These are phyloP conservation scores for Bellardia pandia DNA, from an alignment of 2,888 invertebrate species.

Conservation along the genomic window DNA sequence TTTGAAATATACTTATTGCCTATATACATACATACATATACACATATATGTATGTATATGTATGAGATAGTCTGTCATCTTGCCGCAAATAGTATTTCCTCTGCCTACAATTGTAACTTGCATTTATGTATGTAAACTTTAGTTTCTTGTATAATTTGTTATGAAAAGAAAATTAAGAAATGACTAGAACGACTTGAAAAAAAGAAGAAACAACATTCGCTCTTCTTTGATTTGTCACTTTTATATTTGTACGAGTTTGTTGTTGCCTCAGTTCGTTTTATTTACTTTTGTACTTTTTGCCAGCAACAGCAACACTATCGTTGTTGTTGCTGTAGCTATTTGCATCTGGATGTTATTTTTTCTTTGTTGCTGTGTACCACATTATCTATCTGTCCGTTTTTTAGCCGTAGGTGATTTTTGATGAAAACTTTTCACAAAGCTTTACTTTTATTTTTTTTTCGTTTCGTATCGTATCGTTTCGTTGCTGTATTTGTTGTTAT, in stretches of 20 bases:
- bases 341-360: constrained; percentile 11
- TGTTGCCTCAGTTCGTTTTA: constrained; percentile 17
- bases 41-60: too few relatives aligned
- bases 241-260: constrained; percentile 9
- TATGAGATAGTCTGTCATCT: too few relatives aligned
- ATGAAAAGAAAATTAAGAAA: constrained; percentile 10
- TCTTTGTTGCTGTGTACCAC: constrained; percentile 16
- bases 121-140: constrained; percentile 1
- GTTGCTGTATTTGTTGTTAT: constrained; percentile 29
- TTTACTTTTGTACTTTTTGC: constrained; percentile 15
- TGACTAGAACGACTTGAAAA: not conserved
- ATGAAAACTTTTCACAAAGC: constrained; percentile 79
- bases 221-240: constrained; percentile 81
- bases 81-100: too few relatives aligned
- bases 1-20: too few relatives aligned
- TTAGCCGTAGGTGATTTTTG: constrained; percentile 77
- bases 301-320: not conserved
- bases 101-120: constrained; percentile 8
- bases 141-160: constrained; percentile 21
- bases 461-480: too few relatives aligned
- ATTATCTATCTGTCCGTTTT: constrained; percentile 71
- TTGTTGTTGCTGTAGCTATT: constrained; percentile 7
- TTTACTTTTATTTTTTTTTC: constrained; percentile 73
- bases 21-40: too few relatives aligned
- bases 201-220: not conserved